Percentiles rank a stretch among this genome's conserved stretches.
These are phyloP conservation scores for Drosophila subobscura DNA, from an alignment of 1,140 invertebrate genomes.

Conservation along the genomic window DNA sequence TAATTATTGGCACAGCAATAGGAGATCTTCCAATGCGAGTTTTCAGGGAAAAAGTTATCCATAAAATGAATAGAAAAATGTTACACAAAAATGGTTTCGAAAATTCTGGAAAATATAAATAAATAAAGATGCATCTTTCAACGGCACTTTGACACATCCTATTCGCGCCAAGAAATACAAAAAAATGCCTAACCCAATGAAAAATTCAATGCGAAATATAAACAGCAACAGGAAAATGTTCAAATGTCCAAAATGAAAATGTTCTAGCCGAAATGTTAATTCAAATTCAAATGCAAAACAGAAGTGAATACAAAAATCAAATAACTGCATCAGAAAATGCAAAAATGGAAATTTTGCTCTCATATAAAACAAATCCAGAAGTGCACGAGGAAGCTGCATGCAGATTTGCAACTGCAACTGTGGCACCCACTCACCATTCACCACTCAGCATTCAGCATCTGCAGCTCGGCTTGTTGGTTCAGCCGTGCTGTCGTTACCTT, in stretches of 20 bases:
- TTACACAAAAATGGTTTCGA: too few relatives aligned
- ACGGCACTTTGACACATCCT: too few relatives aligned
- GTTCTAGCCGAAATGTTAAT: constrained; percentile 36
- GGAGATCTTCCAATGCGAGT: too few relatives aligned
- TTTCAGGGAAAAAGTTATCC: too few relatives aligned
- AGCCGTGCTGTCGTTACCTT: constrained; percentile 3
- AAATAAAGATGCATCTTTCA: too few relatives aligned
- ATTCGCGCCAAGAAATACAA: too few relatives aligned
- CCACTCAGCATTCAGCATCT: constrained; percentile 26
- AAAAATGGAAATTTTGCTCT: constrained; percentile 17
- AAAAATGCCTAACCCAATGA: too few relatives aligned
- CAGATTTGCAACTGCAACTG: constrained; percentile 23
- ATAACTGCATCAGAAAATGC: constrained; percentile 20
- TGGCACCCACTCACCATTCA: not conserved
- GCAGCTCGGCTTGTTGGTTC: constrained; percentile 40
- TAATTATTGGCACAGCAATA: too few relatives aligned
- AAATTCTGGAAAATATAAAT: too few relatives aligned
- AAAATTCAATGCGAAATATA: constrained; percentile 32
- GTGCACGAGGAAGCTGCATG: constrained; percentile 4
- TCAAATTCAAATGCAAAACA: constrained; percentile 33
- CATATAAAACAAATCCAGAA: constrained; percentile 1
- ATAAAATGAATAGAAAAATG: too few relatives aligned
- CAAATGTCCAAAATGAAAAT: constrained; percentile 29
- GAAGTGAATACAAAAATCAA: not conserved
- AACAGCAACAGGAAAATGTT: constrained; percentile 36